phyloP scores from a whole-genome alignment of 2,888 invertebrate genomes.

The Conistra vaccinii region DNA sequence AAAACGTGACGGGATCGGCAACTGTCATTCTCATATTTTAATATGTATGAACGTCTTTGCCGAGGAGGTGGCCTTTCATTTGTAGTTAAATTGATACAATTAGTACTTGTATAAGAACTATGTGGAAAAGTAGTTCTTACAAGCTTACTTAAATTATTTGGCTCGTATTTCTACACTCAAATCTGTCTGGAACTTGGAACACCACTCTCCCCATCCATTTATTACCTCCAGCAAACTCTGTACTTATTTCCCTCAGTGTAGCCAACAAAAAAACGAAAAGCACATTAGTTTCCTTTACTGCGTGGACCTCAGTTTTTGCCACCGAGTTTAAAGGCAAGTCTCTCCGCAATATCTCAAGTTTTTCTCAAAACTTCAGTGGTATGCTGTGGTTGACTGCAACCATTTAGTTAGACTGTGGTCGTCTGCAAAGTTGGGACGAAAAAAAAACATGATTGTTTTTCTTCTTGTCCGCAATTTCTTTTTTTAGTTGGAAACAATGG shows the following conservation, averaged over 20 bases:
- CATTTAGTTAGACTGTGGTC: slow-evolving; percentile 46
- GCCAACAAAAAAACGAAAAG: slow-evolving; percentile 31
- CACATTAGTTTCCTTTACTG: slow-evolving; percentile 38
- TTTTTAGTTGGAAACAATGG: slow-evolving; percentile 53
- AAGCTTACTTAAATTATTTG: slow-evolving; percentile 5
- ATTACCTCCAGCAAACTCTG: slow-evolving; percentile 2
- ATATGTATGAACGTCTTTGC: no score
- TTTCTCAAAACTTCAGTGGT: slow-evolving; percentile 33
- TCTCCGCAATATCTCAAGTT: slow-evolving; percentile 43
- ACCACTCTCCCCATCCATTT: slow-evolving; percentile 19
- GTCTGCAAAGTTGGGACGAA: slow-evolving; percentile 52
- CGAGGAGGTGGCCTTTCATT: neutral
- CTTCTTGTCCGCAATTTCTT: slow-evolving; percentile 42
- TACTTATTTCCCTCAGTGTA: slow-evolving; percentile 23
- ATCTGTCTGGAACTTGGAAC: neutral
- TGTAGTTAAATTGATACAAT: neutral
- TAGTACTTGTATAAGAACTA: neutral
- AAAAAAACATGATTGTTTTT: slow-evolving; percentile 57
- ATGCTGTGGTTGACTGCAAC: slow-evolving; percentile 47
- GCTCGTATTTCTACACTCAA: neutral
- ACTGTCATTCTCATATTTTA: neutral
- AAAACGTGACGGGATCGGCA: neutral
- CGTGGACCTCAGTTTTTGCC: slow-evolving; percentile 36
- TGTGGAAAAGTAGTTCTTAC: neutral
- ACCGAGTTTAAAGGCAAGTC: slow-evolving; percentile 24